Percentiles rank a stretch among this genome's conserved stretches.
These are phyloP conservation scores for Hyaena hyaena DNA, from an alignment of 2,113 vertebrate species.

Conservation along the genomic window DNA sequence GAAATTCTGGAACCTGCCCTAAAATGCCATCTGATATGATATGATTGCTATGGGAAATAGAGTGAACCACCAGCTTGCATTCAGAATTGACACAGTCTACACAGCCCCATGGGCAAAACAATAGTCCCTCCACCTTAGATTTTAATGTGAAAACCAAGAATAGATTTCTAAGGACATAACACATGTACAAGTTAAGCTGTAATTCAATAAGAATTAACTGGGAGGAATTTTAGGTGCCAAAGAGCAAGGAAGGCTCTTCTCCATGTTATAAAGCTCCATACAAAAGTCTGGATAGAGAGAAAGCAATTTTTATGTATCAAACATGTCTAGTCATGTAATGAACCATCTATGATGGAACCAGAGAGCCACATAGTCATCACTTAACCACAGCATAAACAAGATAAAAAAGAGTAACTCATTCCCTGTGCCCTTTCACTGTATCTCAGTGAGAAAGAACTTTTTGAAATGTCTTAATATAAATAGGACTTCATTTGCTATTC, in stretches of 20 bases:
- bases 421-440: background rate
- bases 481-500: background rate
- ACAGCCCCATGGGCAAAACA: background rate
- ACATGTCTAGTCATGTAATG: background rate
- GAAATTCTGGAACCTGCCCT: no score
- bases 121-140: background rate
- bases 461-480: background rate
- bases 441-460: background rate
- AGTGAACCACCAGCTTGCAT: no score
- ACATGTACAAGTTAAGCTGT: background rate
- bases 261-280: background rate
- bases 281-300: background rate
- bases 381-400: background rate
- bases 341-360: background rate
- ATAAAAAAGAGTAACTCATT: background rate
- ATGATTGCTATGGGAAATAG: no score
- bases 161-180: background rate
- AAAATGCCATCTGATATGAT: no score
- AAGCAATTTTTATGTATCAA: background rate
- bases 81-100: background rate
- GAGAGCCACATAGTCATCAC: background rate
- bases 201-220: background rate
- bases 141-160: background rate
- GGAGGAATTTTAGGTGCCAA: background rate
- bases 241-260: background rate